Evolutionary conservation across 2,888 invertebrate genomes (phyloP).

Genomic region (Blastobasis lacticolella): DNA sequence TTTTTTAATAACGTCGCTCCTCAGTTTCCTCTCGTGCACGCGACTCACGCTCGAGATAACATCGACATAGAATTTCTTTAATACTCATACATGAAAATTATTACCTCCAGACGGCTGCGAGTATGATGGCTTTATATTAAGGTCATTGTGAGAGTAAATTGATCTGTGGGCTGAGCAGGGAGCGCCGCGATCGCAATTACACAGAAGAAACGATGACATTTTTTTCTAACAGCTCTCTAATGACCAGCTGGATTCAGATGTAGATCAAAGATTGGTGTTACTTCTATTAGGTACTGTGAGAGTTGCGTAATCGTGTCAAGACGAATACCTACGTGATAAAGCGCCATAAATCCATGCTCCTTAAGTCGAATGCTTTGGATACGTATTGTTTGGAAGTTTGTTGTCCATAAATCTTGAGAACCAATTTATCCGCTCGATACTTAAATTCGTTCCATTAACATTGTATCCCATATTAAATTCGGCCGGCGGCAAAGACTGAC

Average conservation of each 20-base stretch:
- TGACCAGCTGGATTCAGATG: conserved; percentile 17
- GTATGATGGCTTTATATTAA: conserved; percentile 60
- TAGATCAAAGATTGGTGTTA: neutral
- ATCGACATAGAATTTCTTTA: conserved; percentile 66
- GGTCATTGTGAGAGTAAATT: conserved; percentile 67
- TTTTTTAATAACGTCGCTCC: conserved; percentile 66
- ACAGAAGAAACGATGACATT: conserved; percentile 33
- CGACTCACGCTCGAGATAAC: conserved; percentile 63
- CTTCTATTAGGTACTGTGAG: conserved; percentile 8
- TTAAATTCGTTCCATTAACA: conserved; percentile 59
- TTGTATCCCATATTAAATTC: conserved; percentile 53
- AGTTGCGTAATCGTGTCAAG: conserved; percentile 14
- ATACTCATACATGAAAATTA: conserved; percentile 59
- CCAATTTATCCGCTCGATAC: conserved; percentile 50
- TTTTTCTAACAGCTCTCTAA: conserved; percentile 21
- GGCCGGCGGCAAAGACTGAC: conserved; percentile 53
- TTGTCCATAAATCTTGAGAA: conserved; percentile 54
- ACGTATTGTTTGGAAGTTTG: conserved; percentile 36
- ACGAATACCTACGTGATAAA: conserved; percentile 18
- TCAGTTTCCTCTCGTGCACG: conserved; percentile 60
- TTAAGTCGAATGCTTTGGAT: conserved; percentile 27
- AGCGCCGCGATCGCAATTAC: conserved; percentile 43
- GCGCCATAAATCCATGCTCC: conserved; percentile 30
- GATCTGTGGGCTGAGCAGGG: conserved; percentile 47
- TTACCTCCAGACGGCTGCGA: conserved; percentile 35